Base-by-base conservation (phyloP, 1,140 invertebrate genomes). In the Proales similis region DNA sequence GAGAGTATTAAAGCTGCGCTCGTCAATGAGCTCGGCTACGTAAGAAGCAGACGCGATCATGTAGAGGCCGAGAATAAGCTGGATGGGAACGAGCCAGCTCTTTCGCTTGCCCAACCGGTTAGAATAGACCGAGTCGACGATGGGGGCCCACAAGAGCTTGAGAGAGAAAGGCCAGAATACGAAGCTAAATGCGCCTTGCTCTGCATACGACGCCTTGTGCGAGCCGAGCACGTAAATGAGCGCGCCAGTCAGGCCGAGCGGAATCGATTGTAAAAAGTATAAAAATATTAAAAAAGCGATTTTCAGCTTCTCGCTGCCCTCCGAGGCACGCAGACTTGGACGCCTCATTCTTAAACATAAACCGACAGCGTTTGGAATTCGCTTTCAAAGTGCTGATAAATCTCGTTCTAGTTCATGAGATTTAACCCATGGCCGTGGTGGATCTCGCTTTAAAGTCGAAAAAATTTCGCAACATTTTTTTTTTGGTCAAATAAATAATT, bases 121-220 rank as follows among this genome's bases (percentile, higher is more conserved):
- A 30, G 83, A 82, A 74, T 87, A 98, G 19, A 93, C 70, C 0
- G 90, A 86, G 75, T 99, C 95, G 1, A 98, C 91, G 68, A 98
- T 82, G 1, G 94, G 94, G 2, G 94, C 95, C 95, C 94, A 99
- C 33, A 99, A 71, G 26, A 98, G 75, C 77, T 99, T 99, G 17
- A 98, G 77, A 74, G 77, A 79, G 71, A 96, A 99, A 1, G 95
- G 95, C 94, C 94, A 99, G 68, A 84, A 85, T 0, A 90, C 90
- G 72, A 98, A 92, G 77, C 90, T 95, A 73, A 98, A 99, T 71
- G 93, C 83, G 19, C 94, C 94, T 84, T 99, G 83, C 2, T 48
- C 32, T 11, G 19, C 20, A 38, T 36, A 63, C 26, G 43, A 48
- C 3, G 42, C 46, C 27, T 47, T 33, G 30, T 63, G 45, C 11